A percentile compares a stretch with the other conserved stretches of the same genome.
phyloP scores from a whole-genome alignment of 2,797 vertebrate genomes.

The Mycteria americana region DNA sequence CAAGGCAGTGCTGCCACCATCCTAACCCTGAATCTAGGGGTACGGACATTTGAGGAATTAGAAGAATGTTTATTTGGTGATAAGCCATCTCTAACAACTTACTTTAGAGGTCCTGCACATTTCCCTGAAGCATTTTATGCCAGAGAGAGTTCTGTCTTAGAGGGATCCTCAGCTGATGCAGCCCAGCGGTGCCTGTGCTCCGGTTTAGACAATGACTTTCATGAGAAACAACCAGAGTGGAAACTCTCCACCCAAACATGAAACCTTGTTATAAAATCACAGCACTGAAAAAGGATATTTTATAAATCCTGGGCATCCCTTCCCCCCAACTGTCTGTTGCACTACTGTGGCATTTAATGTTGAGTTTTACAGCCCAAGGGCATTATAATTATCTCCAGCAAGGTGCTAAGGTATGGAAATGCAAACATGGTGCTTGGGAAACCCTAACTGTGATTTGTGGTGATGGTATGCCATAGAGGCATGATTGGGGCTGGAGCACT shows the following conservation, averaged over 20 bases:
- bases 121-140: not conserved
- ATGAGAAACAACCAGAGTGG: not conserved
- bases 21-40: not conserved
- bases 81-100: not conserved
- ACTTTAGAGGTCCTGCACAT: not conserved
- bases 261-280: not conserved
- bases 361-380: not conserved
- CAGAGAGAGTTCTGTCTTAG: not conserved
- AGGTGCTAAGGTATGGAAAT: not conserved
- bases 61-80: not conserved
- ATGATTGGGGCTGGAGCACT: not conserved
- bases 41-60: not conserved
- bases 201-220: not conserved
- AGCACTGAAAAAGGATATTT: not conserved
- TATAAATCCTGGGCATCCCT: not conserved
- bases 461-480: not conserved
- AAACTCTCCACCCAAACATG: not conserved
- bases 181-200: not conserved
- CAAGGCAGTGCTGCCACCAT: rapidly evolving
- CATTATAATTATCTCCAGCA: not conserved
- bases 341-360: not conserved
- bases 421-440: not conserved
- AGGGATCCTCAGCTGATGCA: not conserved
- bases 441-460: not conserved
- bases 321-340: not conserved